Evolutionary conservation across 1,140 invertebrate species (phyloP).

Genomic region (Trichoplusia ni): DNA sequence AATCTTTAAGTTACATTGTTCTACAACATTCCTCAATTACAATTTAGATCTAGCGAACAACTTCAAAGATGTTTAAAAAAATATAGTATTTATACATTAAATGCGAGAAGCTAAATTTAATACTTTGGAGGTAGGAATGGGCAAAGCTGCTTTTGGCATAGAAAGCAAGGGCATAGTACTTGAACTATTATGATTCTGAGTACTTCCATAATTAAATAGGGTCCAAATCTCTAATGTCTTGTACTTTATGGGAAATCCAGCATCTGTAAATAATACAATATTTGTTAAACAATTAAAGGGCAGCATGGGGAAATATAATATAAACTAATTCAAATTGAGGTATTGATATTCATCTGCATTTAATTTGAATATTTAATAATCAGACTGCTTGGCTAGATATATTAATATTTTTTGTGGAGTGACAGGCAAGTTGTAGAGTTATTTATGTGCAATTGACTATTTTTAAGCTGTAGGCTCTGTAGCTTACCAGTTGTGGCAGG

Average conservation of each 20-base stretch:
- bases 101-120: conserved; percentile 21
- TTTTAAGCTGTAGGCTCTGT: not conserved
- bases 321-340: too few species aligned
- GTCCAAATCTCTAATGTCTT: not conserved
- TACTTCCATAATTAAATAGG: not conserved
- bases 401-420: too few species aligned
- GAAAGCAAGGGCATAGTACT: not conserved
- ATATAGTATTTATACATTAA: conserved; percentile 12
- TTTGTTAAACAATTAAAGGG: not conserved
- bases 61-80: conserved; percentile 9
- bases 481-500: conserved; percentile 74
- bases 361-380: too few species aligned
- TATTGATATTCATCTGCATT: too few species aligned
- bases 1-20: not conserved
- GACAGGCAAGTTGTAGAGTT: too few species aligned
- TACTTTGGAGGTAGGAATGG: conserved; percentile 12
- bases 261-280: conserved; percentile 52
- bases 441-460: too few species aligned
- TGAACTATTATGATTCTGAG: not conserved
- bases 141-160: conserved; percentile 9
- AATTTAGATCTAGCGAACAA: conserved; percentile 18
- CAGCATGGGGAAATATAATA: not conserved
- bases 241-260: conserved; percentile 57
- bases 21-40: conserved; percentile 1
- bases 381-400: too few species aligned